Conservation (phyloP, 2,888 invertebrate genomes). For the Ceriagrion tenellum region DNA sequence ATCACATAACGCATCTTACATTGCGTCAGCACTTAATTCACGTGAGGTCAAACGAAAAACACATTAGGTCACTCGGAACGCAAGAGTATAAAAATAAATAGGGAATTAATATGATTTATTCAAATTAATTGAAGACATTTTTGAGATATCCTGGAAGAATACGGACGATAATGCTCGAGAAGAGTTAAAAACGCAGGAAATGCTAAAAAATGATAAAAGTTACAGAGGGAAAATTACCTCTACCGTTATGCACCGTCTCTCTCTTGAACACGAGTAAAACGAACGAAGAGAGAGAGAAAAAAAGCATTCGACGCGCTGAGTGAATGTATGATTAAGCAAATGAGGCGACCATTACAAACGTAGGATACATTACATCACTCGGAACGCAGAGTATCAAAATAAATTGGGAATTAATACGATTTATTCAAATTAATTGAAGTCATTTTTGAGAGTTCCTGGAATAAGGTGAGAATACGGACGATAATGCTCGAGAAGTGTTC, state of each 20-base stretch:
- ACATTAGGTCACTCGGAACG: too few species aligned
- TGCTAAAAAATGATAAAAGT: background rate
- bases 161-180: background rate
- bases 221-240: background rate
- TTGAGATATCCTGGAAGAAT: background rate
- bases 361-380: too few species aligned
- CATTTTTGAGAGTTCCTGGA: background rate
- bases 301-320: background rate
- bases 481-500: background rate
- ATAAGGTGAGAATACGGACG: background rate
- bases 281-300: too few species aligned
- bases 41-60: too few species aligned
- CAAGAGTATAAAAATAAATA: too few species aligned
- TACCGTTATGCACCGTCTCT: background rate
- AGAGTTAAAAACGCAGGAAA: too few species aligned
- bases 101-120: too few species aligned
- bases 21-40: too few species aligned
- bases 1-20: too few species aligned
- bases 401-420: too few species aligned
- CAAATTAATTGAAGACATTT: background rate
- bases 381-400: too few species aligned
- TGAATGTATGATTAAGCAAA: conserved; percentile 30
- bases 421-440: background rate
- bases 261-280: background rate
- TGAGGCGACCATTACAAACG: background rate